phyloP scores from a whole-genome alignment of 2,888 invertebrate species.

The Euzetes globulus region DNA sequence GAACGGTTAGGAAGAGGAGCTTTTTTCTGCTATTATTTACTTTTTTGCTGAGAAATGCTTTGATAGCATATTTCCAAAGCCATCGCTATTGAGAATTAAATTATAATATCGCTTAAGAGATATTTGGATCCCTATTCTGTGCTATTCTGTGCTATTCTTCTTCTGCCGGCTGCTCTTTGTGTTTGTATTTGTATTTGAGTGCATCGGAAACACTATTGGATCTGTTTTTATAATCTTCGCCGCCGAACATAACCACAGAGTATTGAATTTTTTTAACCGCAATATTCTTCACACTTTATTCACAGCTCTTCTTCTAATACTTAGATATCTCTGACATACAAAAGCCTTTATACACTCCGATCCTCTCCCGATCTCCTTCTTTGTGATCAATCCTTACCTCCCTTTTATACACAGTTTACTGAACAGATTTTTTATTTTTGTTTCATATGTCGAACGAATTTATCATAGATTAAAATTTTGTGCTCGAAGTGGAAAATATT shows the following conservation, averaged over 20 bases:
- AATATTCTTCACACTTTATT: not conserved
- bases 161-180: no score
- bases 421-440: not conserved
- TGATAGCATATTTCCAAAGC: constrained; percentile 2
- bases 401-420: not conserved
- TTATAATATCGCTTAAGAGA: not conserved
- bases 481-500: not conserved
- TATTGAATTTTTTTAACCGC: constrained; percentile 14
- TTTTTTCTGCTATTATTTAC: not conserved
- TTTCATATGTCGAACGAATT: not conserved
- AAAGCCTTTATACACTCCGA: not conserved
- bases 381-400: not conserved
- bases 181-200: no score
- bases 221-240: constrained; percentile 2
- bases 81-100: not conserved
- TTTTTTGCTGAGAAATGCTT: not conserved
- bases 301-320: not conserved
- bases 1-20: not conserved
- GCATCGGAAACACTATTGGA: not conserved
- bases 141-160: no score
- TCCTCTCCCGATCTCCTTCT: not conserved
- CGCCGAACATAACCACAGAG: not conserved
- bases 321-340: no score
- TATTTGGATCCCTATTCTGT: not conserved
- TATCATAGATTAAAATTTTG: constrained; percentile 21